These are phyloP conservation scores for Champsocephalus esox DNA, from an alignment of 2,797 vertebrate species.

Conservation along the genomic window DNA sequence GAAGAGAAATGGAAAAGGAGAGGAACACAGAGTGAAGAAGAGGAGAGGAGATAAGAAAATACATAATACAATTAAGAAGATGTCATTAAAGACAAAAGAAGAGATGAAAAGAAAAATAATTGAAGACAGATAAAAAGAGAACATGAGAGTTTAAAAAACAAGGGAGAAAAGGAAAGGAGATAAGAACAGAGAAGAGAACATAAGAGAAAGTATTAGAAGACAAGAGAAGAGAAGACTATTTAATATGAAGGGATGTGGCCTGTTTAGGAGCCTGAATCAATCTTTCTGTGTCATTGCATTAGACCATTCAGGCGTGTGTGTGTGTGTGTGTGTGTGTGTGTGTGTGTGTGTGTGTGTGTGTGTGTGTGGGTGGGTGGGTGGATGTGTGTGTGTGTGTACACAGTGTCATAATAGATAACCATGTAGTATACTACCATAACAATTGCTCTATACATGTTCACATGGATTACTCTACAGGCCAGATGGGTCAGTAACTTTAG, in stretches of 20 bases:
- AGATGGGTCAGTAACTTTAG: slow-evolving; percentile 28
- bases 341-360: slow-evolving; percentile 2
- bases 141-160: slow-evolving; percentile 7
- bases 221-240: slow-evolving; percentile 33
- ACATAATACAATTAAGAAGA: neutral
- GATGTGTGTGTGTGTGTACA: neutral
- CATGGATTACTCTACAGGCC: slow-evolving; percentile 51
- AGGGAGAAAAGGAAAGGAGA: slow-evolving; percentile 9
- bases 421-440: slow-evolving; percentile 50
- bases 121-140: slow-evolving; percentile 12
- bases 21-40: slow-evolving; percentile 23
- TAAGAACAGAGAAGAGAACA: slow-evolving; percentile 18
- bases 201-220: slow-evolving; percentile 12
- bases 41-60: slow-evolving; percentile 12
- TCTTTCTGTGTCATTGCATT: slow-evolving; percentile 75
- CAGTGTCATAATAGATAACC: slow-evolving; percentile 64
- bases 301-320: slow-evolving; percentile 60
- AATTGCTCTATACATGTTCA: slow-evolving; percentile 68
- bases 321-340: slow-evolving; percentile 26
- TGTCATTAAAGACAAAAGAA: slow-evolving; percentile 8
- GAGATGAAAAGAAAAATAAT: slow-evolving; percentile 1
- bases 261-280: slow-evolving; percentile 74
- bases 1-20: slow-evolving; percentile 7
- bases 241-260: slow-evolving; percentile 62
- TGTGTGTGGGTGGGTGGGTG: no score